Evolutionary conservation across 2,888 invertebrate species (phyloP), one percentile per base, ranked within the genome.

Genomic region (Anaspis maculata): DNA sequence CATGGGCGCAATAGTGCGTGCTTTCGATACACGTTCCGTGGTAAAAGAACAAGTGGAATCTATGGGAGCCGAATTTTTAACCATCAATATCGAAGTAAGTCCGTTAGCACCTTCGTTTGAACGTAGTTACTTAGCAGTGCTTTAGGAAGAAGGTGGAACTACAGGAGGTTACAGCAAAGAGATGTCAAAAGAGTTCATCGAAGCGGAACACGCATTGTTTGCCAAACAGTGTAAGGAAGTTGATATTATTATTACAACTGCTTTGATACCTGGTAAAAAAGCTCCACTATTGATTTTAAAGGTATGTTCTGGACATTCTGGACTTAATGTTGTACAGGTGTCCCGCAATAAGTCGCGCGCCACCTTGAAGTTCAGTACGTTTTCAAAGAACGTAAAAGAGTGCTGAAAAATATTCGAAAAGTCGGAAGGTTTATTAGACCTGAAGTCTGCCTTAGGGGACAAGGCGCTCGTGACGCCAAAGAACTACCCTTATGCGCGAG

Each of bases 1-100:
- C 64, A 86, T 91, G 86, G 91, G 90, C 10, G 90, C 90, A 35
- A 80, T 90, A 39, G 90, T 90, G 0, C 69, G 89, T 35, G 88
- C 83, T 31, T 91, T 91, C 63, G 90, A 91, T 63, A 90, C 89
- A 0, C 68, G 90, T 37, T 77, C 83, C 3, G 85, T 83, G 3
- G 86, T 86, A 16, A 76, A 83, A 49, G 86, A 87, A 56, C 86
- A 87, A 67, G 81, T 90, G 6, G 85, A 89, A 65, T 86, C 87
- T 24, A 74, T 91, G 53, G 90, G 90, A 11, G 90, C 88, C 1
- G 86, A 89, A 64, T 91, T 88, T 65, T 72, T 91, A 43, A 84
- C 86, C 44, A 76, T 88, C 56, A 72, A 77, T 27, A 71, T 86
- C 48, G 71, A 81, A 73, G 85, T 82, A 52, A 29, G n/a, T 21